Base-by-base conservation (phyloP, 1,140 invertebrate genomes). In the Hyposmocoma kahamanoa region DNA sequence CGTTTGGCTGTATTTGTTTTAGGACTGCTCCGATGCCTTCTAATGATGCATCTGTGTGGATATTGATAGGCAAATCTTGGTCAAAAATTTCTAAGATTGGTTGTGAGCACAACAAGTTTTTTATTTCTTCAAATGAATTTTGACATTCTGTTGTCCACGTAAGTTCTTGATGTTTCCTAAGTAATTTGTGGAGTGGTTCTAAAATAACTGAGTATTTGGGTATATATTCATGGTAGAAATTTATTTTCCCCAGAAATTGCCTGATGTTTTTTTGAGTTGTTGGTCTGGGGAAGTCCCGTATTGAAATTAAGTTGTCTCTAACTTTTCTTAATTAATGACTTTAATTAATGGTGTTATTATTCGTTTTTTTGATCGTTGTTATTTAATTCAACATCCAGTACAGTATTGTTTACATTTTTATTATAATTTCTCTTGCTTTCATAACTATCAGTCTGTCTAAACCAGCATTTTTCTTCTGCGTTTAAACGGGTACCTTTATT, bases 271-370 rank as follows among this genome's bases (percentile, higher is more conserved):
- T 51, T 22, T 32, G 41, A 13, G 41, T 51, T 51, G 18, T 51
- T 24, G 49, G 47, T 3, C 13, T 19, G 56, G 60, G 58, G 45
- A 72, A 72, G 18, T 57, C 42, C 48, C 53, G 62, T 46, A 73
- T 71, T 54, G 67, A 47, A 13, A 54, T 59, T 47, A 72, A 30
- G 36, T 72, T 72, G 47, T 72, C 59, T 28, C 59, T 56, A 9
- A 59, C 0, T 56, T 79, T 67, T 45, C 73, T 74, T 24, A 79
- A 26, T 18, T 72, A 59, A 46, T 64, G 60, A 62, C 43, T 52
- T 54, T 46, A 39, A 62, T 58, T 56, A 65, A 61, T 57, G 65
- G 61, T 53, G 56, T 50, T 6, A 58, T 41, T 43, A 64, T 13
- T 46, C 34, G 56, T 63, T 66, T 62, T 59, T 59, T 57, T 22